These are phyloP conservation scores for Paratrypauchen microcephalus DNA, from an alignment of 2,797 vertebrate species.

Conservation along the genomic window DNA sequence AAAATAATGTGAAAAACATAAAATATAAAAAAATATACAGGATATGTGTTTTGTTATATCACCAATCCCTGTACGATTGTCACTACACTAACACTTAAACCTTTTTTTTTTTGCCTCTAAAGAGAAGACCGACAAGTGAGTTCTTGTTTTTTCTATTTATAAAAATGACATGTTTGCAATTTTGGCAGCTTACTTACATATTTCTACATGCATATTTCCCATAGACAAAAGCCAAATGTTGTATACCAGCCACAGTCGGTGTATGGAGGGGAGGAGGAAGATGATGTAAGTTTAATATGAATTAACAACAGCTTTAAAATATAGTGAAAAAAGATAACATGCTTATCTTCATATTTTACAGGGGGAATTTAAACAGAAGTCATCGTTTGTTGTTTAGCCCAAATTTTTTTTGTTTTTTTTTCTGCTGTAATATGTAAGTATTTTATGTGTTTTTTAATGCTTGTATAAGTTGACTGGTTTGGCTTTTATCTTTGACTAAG, in stretches of 20 bases:
- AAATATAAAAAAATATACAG: too few relatives aligned
- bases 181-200: background rate
- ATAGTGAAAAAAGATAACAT: background rate
- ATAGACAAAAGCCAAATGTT: constrained; percentile 72
- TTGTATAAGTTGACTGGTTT: constrained; percentile 19
- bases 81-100: background rate
- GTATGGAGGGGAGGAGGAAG: constrained; percentile 70
- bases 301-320: background rate
- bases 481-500: background rate
- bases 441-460: constrained; percentile 20
- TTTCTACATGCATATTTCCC: constrained; percentile 11
- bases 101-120: constrained; percentile 29
- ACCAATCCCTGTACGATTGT: background rate
- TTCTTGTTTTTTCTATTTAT: background rate
- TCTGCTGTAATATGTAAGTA: background rate
- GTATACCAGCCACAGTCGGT: constrained; percentile 79
- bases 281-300: constrained; percentile 78
- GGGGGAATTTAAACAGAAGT: constrained; percentile 93
- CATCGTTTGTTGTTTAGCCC: constrained; percentile 89
- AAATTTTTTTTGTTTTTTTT: too few relatives aligned
- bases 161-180: background rate
- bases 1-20: too few relatives aligned
- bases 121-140: constrained; percentile 75
- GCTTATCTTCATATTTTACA: constrained; percentile 55
- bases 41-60: background rate